A percentile compares a stretch with the other conserved stretches of the same genome.
Conservation (phyloP, 2,113 vertebrate genomes). For the Caranx melampygus region DNA sequence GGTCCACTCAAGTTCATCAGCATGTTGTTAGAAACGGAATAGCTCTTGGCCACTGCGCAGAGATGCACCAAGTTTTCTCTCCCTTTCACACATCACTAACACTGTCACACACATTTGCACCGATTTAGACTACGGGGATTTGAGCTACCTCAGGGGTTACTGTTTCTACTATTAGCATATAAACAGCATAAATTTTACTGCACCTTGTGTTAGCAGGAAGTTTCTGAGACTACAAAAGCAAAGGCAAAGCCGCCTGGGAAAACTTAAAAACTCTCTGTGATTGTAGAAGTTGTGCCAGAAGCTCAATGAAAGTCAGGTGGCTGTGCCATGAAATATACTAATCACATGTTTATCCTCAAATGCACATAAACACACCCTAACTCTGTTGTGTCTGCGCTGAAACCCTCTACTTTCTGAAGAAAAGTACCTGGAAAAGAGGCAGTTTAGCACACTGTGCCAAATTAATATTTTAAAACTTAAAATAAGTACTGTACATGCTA, state of each 20-base stretch:
- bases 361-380: background rate
- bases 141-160: slow-evolving; percentile 61
- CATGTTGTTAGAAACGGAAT: slow-evolving; percentile 24
- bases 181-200: slow-evolving; percentile 63
- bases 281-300: slow-evolving; percentile 31
- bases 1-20: slow-evolving; percentile 32
- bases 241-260: slow-evolving; percentile 44
- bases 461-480: background rate
- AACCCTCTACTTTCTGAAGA: no score
- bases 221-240: slow-evolving; percentile 47
- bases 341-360: background rate
- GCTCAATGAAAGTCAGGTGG: slow-evolving; percentile 25
- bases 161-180: slow-evolving; percentile 67
- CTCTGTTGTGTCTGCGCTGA: background rate
- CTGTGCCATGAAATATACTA: slow-evolving; percentile 29
- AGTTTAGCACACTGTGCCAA: no score
- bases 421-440: background rate
- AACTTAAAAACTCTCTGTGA: slow-evolving; percentile 26
- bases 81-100: slow-evolving; percentile 18
- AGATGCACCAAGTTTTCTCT: slow-evolving; percentile 10
- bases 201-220: slow-evolving; percentile 42
- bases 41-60: slow-evolving; percentile 18
- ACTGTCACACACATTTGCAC: slow-evolving; percentile 21
- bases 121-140: slow-evolving; percentile 54
- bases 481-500: background rate